phyloP scores from a whole-genome alignment of 2,797 vertebrate species.

The Eutrigla gurnardus region DNA sequence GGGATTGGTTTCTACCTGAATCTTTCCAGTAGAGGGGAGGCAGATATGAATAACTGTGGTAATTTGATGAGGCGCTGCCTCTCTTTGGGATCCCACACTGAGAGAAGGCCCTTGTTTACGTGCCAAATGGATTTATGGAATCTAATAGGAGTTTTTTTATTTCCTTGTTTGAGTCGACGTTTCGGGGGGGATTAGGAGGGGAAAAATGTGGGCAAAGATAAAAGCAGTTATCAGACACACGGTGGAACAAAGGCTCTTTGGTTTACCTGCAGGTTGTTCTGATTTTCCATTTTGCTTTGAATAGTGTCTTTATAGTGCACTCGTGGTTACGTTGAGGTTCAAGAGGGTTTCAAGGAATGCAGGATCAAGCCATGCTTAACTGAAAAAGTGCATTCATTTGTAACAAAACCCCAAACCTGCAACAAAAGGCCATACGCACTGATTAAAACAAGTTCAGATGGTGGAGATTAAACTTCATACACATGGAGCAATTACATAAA shows the following conservation, averaged over 20 bases:
- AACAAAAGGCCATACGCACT: not conserved
- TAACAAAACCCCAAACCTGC: not conserved
- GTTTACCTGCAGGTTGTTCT: slow-evolving; percentile 59
- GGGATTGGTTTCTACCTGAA: slow-evolving; percentile 79
- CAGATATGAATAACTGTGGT: slow-evolving; percentile 81
- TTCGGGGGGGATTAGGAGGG: slow-evolving; percentile 73
- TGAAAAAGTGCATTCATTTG: slow-evolving; percentile 5
- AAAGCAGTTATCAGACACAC: slow-evolving; percentile 74
- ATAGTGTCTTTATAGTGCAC: slow-evolving; percentile 34
- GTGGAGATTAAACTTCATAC: not conserved
- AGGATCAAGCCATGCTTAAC: slow-evolving; percentile 7
- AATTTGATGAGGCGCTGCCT: slow-evolving; percentile 81
- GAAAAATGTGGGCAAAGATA: slow-evolving; percentile 74
- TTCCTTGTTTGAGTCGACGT: slow-evolving; percentile 79
- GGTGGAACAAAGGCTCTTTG: slow-evolving; percentile 71
- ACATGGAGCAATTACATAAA: slow-evolving; percentile 18
- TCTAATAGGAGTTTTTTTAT: slow-evolving; percentile 82
- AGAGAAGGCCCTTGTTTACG: slow-evolving; percentile 82
- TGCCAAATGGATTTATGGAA: slow-evolving; percentile 85
- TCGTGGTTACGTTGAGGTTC: slow-evolving; percentile 22
- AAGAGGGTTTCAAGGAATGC: slow-evolving; percentile 27
- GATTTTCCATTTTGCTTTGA: slow-evolving; percentile 66
- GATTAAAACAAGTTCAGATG: not conserved
- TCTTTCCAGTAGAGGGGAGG: slow-evolving; percentile 75
- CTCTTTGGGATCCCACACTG: slow-evolving; percentile 77